phyloP scores from a whole-genome alignment of 1,140 invertebrate genomes.

The Platyura marginata region DNA sequence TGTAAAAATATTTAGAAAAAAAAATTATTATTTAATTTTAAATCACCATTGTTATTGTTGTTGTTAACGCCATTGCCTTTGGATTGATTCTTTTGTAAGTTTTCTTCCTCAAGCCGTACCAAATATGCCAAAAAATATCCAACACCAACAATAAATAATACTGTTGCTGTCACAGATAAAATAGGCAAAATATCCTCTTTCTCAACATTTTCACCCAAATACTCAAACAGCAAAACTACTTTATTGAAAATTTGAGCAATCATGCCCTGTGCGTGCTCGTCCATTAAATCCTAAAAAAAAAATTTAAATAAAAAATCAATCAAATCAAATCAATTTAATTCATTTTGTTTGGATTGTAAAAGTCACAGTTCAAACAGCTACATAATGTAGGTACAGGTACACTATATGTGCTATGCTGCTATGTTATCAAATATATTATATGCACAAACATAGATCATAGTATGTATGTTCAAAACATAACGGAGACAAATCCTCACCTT shows the following conservation, averaged over 20 bases:
- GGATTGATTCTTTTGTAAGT: constrained; percentile 38
- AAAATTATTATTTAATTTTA: not conserved
- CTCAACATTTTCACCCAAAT: constrained; percentile 50
- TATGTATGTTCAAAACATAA: too few species aligned
- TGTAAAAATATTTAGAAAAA: not conserved
- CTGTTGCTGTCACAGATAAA: constrained; percentile 62
- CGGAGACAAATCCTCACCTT: too few species aligned
- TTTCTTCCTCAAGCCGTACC: constrained; percentile 65
- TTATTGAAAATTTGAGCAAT: constrained; percentile 47
- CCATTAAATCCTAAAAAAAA: constrained; percentile 39
- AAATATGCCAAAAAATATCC: constrained; percentile 82
- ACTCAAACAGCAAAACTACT: constrained; percentile 49
- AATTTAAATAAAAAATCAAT: constrained; percentile 14
- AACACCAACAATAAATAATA: constrained; percentile 58
- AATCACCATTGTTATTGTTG: constrained; percentile 17
- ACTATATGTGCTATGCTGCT: too few species aligned
- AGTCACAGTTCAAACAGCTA: not conserved
- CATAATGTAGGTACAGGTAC: constrained; percentile 34
- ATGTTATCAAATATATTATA: too few species aligned
- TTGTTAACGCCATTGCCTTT: constrained; percentile 9
- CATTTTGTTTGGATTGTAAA: not conserved
- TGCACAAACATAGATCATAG: too few species aligned
- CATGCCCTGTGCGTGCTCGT: constrained; percentile 57
- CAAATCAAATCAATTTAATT: not conserved
- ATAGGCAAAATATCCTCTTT: constrained; percentile 67